Percentiles rank a stretch among this genome's conserved stretches.
Conservation (phyloP, 2,888 invertebrate genomes). For the Dione vanillae region DNA sequence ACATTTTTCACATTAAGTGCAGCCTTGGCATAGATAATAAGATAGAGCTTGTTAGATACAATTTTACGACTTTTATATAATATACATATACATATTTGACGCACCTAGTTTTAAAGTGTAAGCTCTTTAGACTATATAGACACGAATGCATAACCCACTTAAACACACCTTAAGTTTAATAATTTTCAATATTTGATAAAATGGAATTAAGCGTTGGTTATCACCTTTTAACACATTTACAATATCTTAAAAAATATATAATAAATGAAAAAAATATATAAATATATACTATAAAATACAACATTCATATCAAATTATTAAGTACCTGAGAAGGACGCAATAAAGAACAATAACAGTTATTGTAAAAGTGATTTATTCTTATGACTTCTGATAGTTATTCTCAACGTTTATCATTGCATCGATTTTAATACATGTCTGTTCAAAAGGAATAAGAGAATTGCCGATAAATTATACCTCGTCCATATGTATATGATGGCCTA, state of each 20-base stretch:
- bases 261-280: neutral
- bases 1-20: conserved; percentile 35
- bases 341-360: conserved; percentile 15
- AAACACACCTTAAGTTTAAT: too few relatives aligned
- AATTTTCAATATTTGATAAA: too few relatives aligned
- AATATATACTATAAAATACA: neutral
- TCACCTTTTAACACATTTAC: too few relatives aligned
- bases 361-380: conserved; percentile 7
- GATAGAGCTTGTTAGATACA: neutral
- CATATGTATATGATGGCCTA: neutral
- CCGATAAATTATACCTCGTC: neutral
- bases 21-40: conserved; percentile 43
- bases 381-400: neutral
- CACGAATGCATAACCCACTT: neutral
- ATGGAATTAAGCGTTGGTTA: too few relatives aligned
- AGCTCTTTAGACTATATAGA: too few relatives aligned
- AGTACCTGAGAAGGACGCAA: conserved; percentile 12
- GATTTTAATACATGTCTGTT: neutral
- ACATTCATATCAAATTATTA: neutral
- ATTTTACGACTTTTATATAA: neutral
- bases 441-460: neutral
- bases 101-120: too few relatives aligned
- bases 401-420: neutral
- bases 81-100: too few relatives aligned
- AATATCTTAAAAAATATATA: too few relatives aligned